Conservation (phyloP, 53 echinoderm and acorn worm genomes). For the Hippasteria phrygiana region DNA sequence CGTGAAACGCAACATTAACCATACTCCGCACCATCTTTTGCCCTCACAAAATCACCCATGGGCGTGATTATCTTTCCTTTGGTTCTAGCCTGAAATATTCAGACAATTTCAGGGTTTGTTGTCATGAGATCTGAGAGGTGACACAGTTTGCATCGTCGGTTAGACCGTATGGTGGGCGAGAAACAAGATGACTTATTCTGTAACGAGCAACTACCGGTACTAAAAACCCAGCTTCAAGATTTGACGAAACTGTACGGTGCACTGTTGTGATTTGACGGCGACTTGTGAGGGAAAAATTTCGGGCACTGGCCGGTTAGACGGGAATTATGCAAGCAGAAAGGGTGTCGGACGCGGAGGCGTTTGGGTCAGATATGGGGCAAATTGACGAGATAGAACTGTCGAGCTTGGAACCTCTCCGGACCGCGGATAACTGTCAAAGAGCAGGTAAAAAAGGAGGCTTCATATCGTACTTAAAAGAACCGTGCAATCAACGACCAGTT, state of each 20-base stretch:
- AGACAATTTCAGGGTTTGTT: not conserved
- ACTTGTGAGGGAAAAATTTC: not conserved
- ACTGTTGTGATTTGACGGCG: not conserved
- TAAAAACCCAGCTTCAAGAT: too few species aligned
- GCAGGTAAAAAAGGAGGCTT: too few species aligned
- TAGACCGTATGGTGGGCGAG: too few species aligned
- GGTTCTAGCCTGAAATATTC: not conserved
- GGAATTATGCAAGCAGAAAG: not conserved
- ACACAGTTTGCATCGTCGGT: not conserved
- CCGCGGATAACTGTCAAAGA: not conserved
- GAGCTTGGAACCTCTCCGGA: not conserved
- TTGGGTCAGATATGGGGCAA: not conserved
- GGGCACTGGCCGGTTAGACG: not conserved
- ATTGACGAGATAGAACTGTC: not conserved
- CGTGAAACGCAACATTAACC: conserved; percentile 27
- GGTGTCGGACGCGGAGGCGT: not conserved
- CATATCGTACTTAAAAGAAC: too few species aligned
- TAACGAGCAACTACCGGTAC: too few species aligned
- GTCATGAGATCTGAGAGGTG: not conserved
- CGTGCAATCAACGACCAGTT: too few species aligned
- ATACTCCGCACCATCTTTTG: not conserved
- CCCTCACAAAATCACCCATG: not conserved
- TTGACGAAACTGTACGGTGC: not conserved
- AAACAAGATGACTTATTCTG: too few species aligned
- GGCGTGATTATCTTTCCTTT: not conserved